Base-by-base conservation (phyloP, 2,113 vertebrate species). In the Megaleporinus macrocephalus region DNA sequence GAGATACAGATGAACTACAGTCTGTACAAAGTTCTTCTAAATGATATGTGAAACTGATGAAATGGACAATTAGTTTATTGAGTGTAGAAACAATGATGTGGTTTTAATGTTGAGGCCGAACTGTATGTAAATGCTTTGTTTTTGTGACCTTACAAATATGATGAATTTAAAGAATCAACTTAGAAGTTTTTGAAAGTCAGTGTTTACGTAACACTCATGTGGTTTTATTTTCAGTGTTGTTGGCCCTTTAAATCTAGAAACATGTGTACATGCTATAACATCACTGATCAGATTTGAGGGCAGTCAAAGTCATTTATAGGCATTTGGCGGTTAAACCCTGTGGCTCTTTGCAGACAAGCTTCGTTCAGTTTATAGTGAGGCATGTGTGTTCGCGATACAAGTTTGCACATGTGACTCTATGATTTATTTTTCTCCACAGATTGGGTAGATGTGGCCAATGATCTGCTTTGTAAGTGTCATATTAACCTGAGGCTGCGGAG, bases 391-490 rank as follows among this genome's bases (percentile, higher is more conserved):
- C 16, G 65, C n/a, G 29, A 6, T 70, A 59, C 30, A 51, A 44
- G 63, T 18, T 11, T n/a, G 5, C n/a, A 61, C 47, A 47, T 51
- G 36, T 73, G 27, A 66, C 29, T 78, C 1, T 4, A 66, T 63
- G 22, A 24, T 12, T 65, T 73, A 30, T 33, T 47, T 55, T 55
- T 76, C 70, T 76, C 78, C 74, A 86, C 85, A 99, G 98, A 97
- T 80, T 98, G 97, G 96, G 87, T 98, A 80, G 90, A 90, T 53
- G 84, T 97, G 91, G 97, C 97, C 85, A 98, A 97, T 91, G 92
- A 94, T 86, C 95, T 99, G 73, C 93, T 98, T 82, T 93, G 81
- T 88, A 96, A 94, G 89, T 99, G 96, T 93, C 93, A 93, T 78
- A 83, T 97, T 89, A 93, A 95, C 78, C 88, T 93, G 72, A 93